Conservation (phyloP, 64 coral and sea anemone species). For the Actinia tenebrosa region DNA sequence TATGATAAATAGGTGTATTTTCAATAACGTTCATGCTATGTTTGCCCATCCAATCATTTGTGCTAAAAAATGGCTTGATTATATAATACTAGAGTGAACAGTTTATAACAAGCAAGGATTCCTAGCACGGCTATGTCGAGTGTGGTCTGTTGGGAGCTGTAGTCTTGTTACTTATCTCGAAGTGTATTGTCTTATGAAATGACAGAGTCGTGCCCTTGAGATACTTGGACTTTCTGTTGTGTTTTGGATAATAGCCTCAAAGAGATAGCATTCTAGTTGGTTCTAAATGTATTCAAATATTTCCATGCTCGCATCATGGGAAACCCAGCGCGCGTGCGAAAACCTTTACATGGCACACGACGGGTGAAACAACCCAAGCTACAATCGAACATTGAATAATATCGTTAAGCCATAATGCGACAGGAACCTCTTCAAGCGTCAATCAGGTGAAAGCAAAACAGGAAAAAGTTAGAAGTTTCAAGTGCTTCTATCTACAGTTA, state of each 20-base stretch:
- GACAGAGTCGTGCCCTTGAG: neutral
- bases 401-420: neutral
- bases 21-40: conserved; percentile 26
- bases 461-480: conserved; percentile 1
- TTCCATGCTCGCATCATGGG: neutral
- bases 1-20: conserved; percentile 86
- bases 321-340: neutral
- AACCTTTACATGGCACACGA: neutral
- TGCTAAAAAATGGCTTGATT: neutral
- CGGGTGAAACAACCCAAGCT: neutral
- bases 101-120: too few relatives aligned
- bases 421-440: neutral
- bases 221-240: neutral
- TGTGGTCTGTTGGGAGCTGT: neutral
- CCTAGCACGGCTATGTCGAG: too few relatives aligned
- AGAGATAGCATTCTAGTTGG: neutral
- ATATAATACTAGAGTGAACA: too few relatives aligned
- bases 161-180: neutral
- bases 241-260: neutral
- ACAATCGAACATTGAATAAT: neutral
- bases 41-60: conserved; percentile 22
- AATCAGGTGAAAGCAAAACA: neutral
- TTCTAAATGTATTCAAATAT: neutral
- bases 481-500: neutral
- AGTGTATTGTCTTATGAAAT: neutral